Evolutionary conservation across 1,140 invertebrate species (phyloP).

Genomic region (Diploscapter pachys): DNA sequence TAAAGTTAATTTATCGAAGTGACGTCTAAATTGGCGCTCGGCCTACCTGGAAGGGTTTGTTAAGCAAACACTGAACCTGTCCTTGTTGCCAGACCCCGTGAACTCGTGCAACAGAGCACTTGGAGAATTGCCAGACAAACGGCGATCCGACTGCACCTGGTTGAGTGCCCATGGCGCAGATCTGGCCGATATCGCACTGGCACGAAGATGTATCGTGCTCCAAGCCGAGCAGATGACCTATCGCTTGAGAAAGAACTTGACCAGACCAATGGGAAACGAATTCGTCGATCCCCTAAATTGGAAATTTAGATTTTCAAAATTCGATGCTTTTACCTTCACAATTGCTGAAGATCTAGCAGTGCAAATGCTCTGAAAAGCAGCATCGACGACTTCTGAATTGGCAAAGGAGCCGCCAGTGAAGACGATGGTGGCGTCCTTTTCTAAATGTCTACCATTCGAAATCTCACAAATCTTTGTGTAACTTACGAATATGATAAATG

Average conservation of each 20-base stretch:
- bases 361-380: slow-evolving; percentile 49
- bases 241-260: slow-evolving; percentile 46
- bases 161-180: slow-evolving; percentile 53
- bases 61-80: slow-evolving; percentile 54
- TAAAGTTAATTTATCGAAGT: slow-evolving; percentile 14
- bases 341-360: slow-evolving; percentile 50
- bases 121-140: slow-evolving; percentile 55
- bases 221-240: slow-evolving; percentile 55
- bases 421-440: slow-evolving; percentile 51
- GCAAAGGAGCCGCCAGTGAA: slow-evolving; percentile 50
- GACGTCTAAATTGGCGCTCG: not conserved
- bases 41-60: slow-evolving; percentile 48
- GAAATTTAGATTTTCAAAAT: slow-evolving; percentile 7
- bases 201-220: slow-evolving; percentile 54
- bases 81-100: slow-evolving; percentile 49
- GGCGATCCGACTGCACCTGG: slow-evolving; percentile 43
- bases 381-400: slow-evolving; percentile 45
- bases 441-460: not conserved
- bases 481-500: slow-evolving; percentile 47
- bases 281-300: slow-evolving; percentile 46
- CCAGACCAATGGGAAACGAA: slow-evolving; percentile 45
- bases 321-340: slow-evolving; percentile 44
- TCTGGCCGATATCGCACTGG: slow-evolving; percentile 41
- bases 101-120: slow-evolving; percentile 51
- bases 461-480: not conserved